A percentile compares a stretch with the other conserved stretches of the same genome.
Evolutionary conservation across 2,113 vertebrate species (phyloP).

Genomic region (Silurus asotus): DNA sequence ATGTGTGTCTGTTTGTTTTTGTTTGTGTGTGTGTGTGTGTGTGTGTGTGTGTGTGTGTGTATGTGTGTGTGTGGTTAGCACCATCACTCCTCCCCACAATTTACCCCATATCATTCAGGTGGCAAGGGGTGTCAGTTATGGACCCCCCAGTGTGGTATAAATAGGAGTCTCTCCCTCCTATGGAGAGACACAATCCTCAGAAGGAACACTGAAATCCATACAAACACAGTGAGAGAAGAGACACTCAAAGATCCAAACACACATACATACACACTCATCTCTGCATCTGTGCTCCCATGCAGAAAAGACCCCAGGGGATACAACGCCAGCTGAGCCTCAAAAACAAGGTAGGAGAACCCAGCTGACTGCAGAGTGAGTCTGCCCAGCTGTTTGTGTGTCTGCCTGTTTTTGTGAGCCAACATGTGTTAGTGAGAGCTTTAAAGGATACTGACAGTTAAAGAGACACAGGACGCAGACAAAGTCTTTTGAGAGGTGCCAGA

Average conservation of each 20-base stretch:
- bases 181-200: slow-evolving; percentile 59
- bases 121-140: slow-evolving; percentile 70
- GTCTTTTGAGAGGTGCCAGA: slow-evolving; percentile 47
- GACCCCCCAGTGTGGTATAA: slow-evolving; percentile 70
- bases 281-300: slow-evolving; percentile 72
- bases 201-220: slow-evolving; percentile 58
- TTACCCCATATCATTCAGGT: slow-evolving; percentile 71
- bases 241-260: slow-evolving; percentile 36
- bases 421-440: slow-evolving; percentile 2
- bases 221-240: slow-evolving; percentile 30
- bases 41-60: slow-evolving; percentile 51
- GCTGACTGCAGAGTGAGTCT: slow-evolving; percentile 67
- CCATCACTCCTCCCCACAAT: slow-evolving; percentile 52
- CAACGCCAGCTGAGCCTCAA: slow-evolving; percentile 73
- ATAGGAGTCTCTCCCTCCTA: slow-evolving; percentile 64
- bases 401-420: slow-evolving; percentile 18
- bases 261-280: slow-evolving; percentile 44
- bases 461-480: slow-evolving; percentile 47
- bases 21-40: slow-evolving; percentile 20
- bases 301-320: slow-evolving; percentile 69
- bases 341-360: slow-evolving; percentile 79
- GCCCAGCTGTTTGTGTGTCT: slow-evolving; percentile 47
- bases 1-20: slow-evolving; percentile 50
- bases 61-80: slow-evolving; percentile 57
- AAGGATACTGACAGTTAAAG: slow-evolving; percentile 42